Base-by-base conservation (phyloP, 2,113 vertebrate genomes). In the Crotalus tigris region DNA sequence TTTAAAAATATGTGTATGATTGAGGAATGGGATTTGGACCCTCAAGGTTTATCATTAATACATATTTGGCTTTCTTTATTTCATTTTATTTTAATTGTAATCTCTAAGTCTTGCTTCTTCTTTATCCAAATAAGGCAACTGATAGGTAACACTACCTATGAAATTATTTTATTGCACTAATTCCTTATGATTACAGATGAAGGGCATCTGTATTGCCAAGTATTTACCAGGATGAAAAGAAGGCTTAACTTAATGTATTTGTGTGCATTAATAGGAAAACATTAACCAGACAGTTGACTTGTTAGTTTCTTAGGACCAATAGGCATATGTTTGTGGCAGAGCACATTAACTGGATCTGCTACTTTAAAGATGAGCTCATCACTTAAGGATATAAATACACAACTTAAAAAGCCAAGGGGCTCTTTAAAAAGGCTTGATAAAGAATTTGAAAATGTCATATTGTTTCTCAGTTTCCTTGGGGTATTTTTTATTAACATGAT, bases 181-280 rank as follows among this genome's bases (percentile, higher is more conserved):
- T 96, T 96, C 94, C 94, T 94, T 91, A 96, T 93, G 95, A 96
- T 91, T 97, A 95, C 93, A 97, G 96, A 96, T 95, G 96, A 97
- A 91, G 96, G 95, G 97, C 97, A 97, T 97, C 96, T 97, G 97
- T 96, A 97, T 96, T 94, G 95, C 96, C 95, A 94, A 95, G 97
- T 97, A 97, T 97, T 97, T 97, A 96, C 94, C 91, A 94, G 97
- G 96, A 96, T 97, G 95, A 96, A 97, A 97, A 96, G 93, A 95
- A 97, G 92, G 94, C 95, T 97, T 97, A 97, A 96, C 96, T 97
- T 97, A 96, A 97, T 97, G 97, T 95, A 97, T 95, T 97, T 97
- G 96, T 96, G 97, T 96, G 97, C 95, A 97, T 96, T 97, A 97
- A 97, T 97, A 97, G 96, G 97, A 97, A 98, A 97, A 96, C 97